Conservation (phyloP, 37 sponge, comb jelly and placozoan genomes). For the Oscarella lobularis region DNA sequence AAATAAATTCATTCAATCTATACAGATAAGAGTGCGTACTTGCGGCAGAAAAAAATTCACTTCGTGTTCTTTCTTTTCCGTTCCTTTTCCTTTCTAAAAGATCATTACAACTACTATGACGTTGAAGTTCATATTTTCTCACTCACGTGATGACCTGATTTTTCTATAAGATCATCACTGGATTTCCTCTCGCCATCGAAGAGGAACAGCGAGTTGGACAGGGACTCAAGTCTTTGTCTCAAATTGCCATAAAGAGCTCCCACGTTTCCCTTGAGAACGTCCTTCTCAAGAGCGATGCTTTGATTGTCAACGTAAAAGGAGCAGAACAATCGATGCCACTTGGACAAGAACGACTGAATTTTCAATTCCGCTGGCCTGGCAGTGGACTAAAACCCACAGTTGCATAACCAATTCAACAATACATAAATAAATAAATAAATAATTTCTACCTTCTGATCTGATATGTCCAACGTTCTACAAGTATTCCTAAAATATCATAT, state of each 20-base stretch:
- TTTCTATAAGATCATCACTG: neutral
- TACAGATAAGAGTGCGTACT: no score
- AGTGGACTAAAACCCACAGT: neutral
- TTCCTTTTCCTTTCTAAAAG: neutral
- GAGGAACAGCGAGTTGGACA: neutral
- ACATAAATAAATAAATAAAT: no score
- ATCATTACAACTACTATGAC: neutral
- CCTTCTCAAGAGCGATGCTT: no score
- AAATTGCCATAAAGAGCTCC: neutral
- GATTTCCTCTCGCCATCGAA: neutral
- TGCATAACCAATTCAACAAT: no score
- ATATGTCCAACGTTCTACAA: neutral
- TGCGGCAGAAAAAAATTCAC: neutral
- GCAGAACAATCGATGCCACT: neutral
- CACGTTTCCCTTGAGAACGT: no score
- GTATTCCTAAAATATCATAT: neutral
- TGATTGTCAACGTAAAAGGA: no score
- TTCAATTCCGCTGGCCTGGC: neutral
- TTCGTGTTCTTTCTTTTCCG: neutral
- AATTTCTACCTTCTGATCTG: neutral
- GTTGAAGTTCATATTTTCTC: no score
- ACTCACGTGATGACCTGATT: no score
- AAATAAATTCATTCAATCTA: no score
- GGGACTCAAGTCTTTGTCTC: neutral
- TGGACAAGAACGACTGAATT: neutral